phyloP scores from a whole-genome alignment of 2,797 vertebrate genomes.

The Notolepis coatsorum region DNA sequence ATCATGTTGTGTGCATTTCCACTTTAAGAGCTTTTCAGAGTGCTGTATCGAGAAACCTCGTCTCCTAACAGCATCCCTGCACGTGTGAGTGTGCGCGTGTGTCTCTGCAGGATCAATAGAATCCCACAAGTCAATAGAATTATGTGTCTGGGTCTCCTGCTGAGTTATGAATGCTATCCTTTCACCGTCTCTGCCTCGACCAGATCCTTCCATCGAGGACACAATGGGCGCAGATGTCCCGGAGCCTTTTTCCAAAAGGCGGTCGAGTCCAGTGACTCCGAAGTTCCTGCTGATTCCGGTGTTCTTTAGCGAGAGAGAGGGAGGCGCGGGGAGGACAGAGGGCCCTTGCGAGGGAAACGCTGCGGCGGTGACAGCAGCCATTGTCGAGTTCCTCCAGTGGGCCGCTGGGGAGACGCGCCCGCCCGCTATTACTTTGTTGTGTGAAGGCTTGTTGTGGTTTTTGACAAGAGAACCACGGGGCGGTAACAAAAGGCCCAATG shows the following conservation, averaged over 20 bases:
- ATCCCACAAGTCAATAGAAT: conserved; percentile 35
- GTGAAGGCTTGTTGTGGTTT: conserved; percentile 51
- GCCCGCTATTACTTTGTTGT: conserved; percentile 35
- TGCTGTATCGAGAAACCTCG: not conserved
- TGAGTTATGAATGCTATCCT: conserved; percentile 51
- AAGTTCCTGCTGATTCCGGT: conserved; percentile 58
- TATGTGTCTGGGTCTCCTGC: conserved; percentile 39
- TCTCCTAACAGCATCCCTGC: conserved; percentile 1
- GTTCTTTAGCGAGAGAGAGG: conserved; percentile 53
- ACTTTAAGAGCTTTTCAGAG: too few species aligned
- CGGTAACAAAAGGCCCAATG: conserved; percentile 1
- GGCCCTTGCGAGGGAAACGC: conserved; percentile 33
- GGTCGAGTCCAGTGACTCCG: conserved; percentile 48
- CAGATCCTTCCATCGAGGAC: conserved; percentile 50
- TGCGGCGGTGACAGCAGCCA: conserved; percentile 56
- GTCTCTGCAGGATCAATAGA: conserved; percentile 36
- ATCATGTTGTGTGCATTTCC: too few species aligned
- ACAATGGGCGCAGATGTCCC: conserved; percentile 46
- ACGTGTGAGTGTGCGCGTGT: conserved; percentile 1
- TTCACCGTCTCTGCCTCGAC: conserved; percentile 62
- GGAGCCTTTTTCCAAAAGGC: conserved; percentile 36
- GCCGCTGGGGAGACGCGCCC: conserved; percentile 42
- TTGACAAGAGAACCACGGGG: conserved; percentile 35
- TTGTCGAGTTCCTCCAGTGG: conserved; percentile 64
- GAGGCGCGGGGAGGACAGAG: conserved; percentile 42